Percentiles rank a stretch among this genome's conserved stretches.
Evolutionary conservation across 2,113 vertebrate species (phyloP).

Genomic region (Stigmatopora nigra): DNA sequence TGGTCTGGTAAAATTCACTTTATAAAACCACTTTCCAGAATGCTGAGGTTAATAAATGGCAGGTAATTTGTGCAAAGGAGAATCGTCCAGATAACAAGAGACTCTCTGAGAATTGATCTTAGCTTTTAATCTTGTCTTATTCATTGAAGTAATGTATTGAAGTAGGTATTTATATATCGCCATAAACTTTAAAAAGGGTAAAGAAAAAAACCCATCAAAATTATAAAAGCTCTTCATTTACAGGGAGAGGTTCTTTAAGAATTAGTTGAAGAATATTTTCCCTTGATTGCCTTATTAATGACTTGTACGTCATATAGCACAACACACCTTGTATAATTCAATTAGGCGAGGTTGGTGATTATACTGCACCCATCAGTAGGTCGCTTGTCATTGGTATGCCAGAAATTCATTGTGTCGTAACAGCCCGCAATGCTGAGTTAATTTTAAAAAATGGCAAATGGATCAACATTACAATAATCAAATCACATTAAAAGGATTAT

Average conservation of each 20-base stretch:
- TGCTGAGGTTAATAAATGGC: too few species aligned
- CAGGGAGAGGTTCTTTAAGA: not conserved
- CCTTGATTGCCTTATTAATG: not conserved
- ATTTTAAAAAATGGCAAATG: not conserved
- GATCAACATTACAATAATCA: not conserved
- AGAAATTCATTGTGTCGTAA: not conserved
- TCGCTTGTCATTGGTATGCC: not conserved
- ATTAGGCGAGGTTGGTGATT: not conserved
- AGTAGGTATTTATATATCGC: not conserved
- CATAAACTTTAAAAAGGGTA: not conserved
- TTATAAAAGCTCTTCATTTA: not conserved
- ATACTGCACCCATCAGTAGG: not conserved
- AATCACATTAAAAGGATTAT: not conserved
- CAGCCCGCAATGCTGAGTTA: not conserved
- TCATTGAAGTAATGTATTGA: not conserved
- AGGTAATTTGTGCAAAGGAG: too few species aligned
- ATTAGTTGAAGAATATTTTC: not conserved
- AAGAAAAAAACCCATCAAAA: not conserved
- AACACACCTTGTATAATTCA: not conserved
- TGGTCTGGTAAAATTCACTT: too few species aligned
- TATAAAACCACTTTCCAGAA: too few species aligned
- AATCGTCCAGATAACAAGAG: too few species aligned
- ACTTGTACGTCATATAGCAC: not conserved
- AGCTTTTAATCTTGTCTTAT: too few species aligned
- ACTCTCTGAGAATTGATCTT: too few species aligned